Conservation (phyloP, 1,140 invertebrate genomes). For the Thalassaphorura encarpata region DNA sequence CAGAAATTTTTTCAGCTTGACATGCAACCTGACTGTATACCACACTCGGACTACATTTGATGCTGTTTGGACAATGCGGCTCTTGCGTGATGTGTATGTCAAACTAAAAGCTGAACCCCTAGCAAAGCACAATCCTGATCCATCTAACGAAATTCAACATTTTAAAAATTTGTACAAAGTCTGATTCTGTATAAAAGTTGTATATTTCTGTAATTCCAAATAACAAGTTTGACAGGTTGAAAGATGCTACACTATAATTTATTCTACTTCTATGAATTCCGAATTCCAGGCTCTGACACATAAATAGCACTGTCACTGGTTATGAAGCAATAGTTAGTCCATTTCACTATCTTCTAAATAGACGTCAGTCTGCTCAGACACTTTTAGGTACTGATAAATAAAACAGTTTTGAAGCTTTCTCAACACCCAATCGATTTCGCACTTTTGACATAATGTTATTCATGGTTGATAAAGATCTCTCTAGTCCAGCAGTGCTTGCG, state of each 20-base stretch:
- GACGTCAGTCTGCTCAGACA: not conserved
- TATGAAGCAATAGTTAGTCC: not conserved
- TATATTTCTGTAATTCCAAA: too few relatives aligned
- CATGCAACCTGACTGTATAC: not conserved
- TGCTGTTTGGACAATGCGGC: not conserved
- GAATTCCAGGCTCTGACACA: not conserved
- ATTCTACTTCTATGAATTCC: not conserved
- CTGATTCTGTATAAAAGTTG: too few relatives aligned
- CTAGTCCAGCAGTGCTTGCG: constrained; percentile 21
- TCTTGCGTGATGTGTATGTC: not conserved
- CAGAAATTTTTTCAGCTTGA: not conserved
- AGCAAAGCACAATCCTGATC: not conserved
- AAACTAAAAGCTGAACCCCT: not conserved
- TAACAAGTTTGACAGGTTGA: too few relatives aligned
- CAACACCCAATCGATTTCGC: constrained; percentile 21
- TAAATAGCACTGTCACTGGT: not conserved
- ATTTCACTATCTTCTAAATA: not conserved
- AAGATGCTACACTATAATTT: not conserved
- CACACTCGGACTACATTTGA: not conserved
- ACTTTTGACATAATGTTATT: constrained; percentile 25
- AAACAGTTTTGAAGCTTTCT: constrained; percentile 27
- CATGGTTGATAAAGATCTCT: constrained; percentile 24
- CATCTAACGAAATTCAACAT: not conserved
- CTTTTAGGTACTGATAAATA: constrained; percentile 1
- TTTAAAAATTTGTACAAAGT: not conserved